phyloP scores from a whole-genome alignment of 2,888 invertebrate genomes.

The Microctonus hyperodae region DNA sequence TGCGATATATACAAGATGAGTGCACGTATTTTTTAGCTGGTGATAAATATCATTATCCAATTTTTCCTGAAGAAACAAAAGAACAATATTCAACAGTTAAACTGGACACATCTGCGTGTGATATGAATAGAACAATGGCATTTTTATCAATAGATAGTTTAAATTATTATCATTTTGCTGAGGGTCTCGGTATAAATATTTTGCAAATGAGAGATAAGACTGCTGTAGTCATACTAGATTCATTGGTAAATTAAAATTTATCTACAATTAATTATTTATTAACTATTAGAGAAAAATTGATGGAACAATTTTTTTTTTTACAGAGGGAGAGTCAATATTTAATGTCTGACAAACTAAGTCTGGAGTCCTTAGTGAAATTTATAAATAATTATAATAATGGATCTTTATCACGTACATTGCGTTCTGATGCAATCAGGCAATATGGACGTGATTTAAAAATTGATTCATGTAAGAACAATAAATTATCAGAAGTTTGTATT shows the following conservation, averaged over 20 bases:
- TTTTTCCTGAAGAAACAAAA: slow-evolving; percentile 53
- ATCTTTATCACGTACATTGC: slow-evolving; percentile 59
- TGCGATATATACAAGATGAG: slow-evolving; percentile 43
- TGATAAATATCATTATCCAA: slow-evolving; percentile 53
- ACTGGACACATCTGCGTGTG: slow-evolving; percentile 49
- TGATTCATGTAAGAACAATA: slow-evolving; percentile 39
- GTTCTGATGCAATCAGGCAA: slow-evolving; percentile 52
- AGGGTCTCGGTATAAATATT: slow-evolving; percentile 77
- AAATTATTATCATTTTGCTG: slow-evolving; percentile 76
- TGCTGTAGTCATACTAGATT: slow-evolving; percentile 75
- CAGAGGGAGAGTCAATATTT: slow-evolving; percentile 77
- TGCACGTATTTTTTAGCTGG: slow-evolving; percentile 55
- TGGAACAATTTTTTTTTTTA: too few species aligned
- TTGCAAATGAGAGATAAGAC: slow-evolving; percentile 69
- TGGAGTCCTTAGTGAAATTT: slow-evolving; percentile 61
- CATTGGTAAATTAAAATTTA: slow-evolving; percentile 66
- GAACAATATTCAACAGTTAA: slow-evolving; percentile 43
- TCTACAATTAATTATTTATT: slow-evolving; percentile 24
- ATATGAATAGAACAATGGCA: slow-evolving; percentile 68
- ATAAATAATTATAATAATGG: slow-evolving; percentile 65
- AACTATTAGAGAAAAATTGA: neutral
- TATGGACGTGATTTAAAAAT: slow-evolving; percentile 41
- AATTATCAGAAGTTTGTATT: slow-evolving; percentile 64
- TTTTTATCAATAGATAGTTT: slow-evolving; percentile 79
- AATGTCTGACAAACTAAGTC: slow-evolving; percentile 64